Percentiles rank a stretch among this genome's conserved stretches.
Evolutionary conservation across 2,797 vertebrate genomes (phyloP).

Genomic region (Cheirogaleus major): DNA sequence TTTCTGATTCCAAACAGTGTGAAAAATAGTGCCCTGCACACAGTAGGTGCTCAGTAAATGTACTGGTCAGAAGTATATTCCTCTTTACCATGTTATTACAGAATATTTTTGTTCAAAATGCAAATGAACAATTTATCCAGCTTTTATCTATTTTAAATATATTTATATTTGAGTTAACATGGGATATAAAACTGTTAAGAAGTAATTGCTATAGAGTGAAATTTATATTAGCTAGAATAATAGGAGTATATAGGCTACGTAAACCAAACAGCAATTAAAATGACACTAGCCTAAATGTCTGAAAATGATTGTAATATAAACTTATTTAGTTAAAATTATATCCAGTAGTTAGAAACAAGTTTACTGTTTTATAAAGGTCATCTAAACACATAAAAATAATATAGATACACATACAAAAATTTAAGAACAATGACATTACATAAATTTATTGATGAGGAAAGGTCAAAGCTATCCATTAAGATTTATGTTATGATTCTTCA

Average conservation of each 20-base stretch:
- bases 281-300: not conserved
- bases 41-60: not conserved
- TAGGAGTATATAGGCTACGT: not conserved
- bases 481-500: not conserved
- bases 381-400: slow-evolving; percentile 18
- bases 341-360: not conserved
- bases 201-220: not conserved
- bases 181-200: not conserved
- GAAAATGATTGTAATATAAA: not conserved
- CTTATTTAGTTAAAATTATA: not conserved
- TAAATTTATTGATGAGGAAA: slow-evolving; percentile 36
- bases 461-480: not conserved
- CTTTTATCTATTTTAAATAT: not conserved
- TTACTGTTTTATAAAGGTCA: slow-evolving; percentile 31
- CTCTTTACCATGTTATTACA: not conserved
- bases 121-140: not conserved
- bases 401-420: not conserved
- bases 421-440: not conserved
- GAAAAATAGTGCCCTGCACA: not conserved
- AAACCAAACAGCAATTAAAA: not conserved
- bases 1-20: not conserved
- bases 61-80: not conserved
- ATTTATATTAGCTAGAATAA: not conserved
- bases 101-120: not conserved
- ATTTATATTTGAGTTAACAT: not conserved